phyloP scores from a whole-genome alignment of 1,140 invertebrate species.

The Platorchestia sp. region DNA sequence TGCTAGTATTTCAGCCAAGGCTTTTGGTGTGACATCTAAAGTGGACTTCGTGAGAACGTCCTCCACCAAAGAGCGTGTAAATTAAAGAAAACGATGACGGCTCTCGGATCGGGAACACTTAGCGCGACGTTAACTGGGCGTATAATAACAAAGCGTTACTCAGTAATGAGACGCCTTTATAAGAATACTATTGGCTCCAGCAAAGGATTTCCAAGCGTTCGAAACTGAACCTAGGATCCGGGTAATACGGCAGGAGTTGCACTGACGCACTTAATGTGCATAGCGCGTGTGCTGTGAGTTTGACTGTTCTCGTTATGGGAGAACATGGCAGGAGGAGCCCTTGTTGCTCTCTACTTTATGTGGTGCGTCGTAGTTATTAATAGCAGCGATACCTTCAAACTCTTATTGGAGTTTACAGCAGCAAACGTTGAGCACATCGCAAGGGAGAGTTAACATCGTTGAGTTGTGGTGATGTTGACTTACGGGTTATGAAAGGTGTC shows the following conservation, averaged over 20 bases:
- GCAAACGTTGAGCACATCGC: too few species aligned
- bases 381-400: too few species aligned
- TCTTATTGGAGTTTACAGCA: too few species aligned
- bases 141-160: slow-evolving; percentile 42
- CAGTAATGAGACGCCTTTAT: background rate
- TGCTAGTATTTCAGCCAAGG: background rate
- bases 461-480: too few species aligned
- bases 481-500: too few species aligned
- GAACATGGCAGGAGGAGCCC: background rate
- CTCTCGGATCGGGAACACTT: background rate
- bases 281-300: background rate
- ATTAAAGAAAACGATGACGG: slow-evolving; percentile 46
- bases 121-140: background rate
- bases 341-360: background rate
- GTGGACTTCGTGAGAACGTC: slow-evolving; percentile 2
- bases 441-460: too few species aligned
- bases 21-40: slow-evolving; percentile 32
- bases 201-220: background rate
- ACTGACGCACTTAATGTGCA: background rate
- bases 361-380: too few species aligned
- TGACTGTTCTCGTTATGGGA: background rate
- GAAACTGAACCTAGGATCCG: background rate
- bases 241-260: background rate
- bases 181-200: background rate
- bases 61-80: background rate